Evolutionary conservation across 2,797 vertebrate genomes (phyloP).

Genomic region (Melanotaenia boesemani): DNA sequence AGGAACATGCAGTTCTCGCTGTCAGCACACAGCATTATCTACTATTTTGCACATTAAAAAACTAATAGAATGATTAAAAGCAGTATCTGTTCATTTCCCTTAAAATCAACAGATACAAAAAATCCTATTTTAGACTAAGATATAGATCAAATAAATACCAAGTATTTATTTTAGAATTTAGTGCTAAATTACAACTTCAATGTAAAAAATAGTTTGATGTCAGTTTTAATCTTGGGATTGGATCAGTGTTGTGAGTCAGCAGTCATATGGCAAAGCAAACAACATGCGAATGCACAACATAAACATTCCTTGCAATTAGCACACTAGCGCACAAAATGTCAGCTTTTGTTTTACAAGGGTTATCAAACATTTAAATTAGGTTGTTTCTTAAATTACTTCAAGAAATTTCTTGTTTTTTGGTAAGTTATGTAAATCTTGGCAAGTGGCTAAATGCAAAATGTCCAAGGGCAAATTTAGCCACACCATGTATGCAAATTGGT

Average conservation of each 20-base stretch:
- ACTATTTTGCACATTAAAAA: not conserved
- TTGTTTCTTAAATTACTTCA: not conserved
- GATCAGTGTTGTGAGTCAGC: not conserved
- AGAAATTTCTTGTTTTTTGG: not conserved
- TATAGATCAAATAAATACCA: not conserved
- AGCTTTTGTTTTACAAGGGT: not conserved
- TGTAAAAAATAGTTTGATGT: not conserved
- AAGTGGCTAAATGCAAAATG: not conserved
- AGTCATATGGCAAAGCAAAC: not conserved
- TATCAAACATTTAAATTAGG: not conserved
- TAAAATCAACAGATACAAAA: not conserved
- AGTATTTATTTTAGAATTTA: not conserved
- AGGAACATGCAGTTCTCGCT: constrained; percentile 2
- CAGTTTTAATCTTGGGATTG: not conserved
- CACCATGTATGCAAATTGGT: not conserved
- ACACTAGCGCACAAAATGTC: not conserved
- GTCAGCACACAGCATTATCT: not conserved
- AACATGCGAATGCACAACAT: too few species aligned
- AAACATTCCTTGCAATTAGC: too few species aligned
- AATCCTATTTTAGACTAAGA: not conserved
- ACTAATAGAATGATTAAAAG: too few species aligned
- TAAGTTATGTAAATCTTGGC: not conserved
- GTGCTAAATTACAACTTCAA: not conserved
- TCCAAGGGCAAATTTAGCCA: not conserved
- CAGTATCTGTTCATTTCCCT: too few species aligned